These are phyloP conservation scores for Bruchidius siliquastri DNA, from an alignment of 2,888 invertebrate genomes.

Conservation along the genomic window DNA sequence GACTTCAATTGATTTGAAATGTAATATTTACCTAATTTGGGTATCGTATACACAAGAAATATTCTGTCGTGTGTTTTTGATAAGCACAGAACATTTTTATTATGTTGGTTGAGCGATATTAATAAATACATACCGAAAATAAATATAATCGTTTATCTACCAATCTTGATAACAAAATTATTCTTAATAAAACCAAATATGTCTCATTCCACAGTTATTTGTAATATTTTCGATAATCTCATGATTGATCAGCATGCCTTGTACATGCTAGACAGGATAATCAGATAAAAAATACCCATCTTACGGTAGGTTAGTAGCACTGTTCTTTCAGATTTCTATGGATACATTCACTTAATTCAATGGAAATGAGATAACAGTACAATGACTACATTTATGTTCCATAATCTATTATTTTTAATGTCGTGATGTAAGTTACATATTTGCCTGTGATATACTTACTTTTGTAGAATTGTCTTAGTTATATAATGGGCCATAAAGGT, in stretches of 20 bases:
- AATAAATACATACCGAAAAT: too few relatives aligned
- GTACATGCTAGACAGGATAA: background rate
- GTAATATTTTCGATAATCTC: background rate
- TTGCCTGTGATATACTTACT: background rate
- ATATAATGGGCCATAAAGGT: background rate
- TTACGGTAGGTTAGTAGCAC: background rate
- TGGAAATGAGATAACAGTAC: background rate
- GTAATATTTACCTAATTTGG: too few relatives aligned
- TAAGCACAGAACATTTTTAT: too few relatives aligned
- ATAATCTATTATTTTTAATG: background rate
- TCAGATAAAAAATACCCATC: background rate
- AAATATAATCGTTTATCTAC: too few relatives aligned
- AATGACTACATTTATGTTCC: background rate
- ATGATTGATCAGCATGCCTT: background rate
- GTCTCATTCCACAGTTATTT: background rate
- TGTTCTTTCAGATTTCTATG: background rate
- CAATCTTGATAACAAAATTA: too few relatives aligned
- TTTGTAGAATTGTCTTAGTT: background rate
- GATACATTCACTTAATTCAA: too few relatives aligned
- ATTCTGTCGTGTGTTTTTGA: too few relatives aligned
- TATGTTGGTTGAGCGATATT: too few relatives aligned
- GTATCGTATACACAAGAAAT: too few relatives aligned
- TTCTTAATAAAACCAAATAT: background rate
- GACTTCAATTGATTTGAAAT: too few relatives aligned
- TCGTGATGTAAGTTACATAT: background rate